Evolutionary conservation across 2,113 vertebrate species (phyloP), one percentile per base, ranked within the genome.

Genomic region (Suncus etruscus): DNA sequence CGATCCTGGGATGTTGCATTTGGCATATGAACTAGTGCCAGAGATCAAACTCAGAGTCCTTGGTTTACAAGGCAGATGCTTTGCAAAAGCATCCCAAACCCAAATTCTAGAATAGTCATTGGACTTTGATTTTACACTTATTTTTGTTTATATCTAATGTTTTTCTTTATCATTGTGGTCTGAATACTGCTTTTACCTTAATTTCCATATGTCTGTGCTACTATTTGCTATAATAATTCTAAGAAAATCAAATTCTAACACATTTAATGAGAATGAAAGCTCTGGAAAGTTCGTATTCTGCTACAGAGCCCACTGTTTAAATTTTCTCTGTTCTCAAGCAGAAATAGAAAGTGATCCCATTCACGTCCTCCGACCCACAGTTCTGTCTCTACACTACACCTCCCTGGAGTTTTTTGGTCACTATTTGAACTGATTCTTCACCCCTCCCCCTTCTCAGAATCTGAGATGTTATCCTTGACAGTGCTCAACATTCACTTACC

Each of bases 161-260:
- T 79, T 89, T 87, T 95, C 79, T 50, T 66, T 29, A 54, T 39
- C 39, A 39, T 39, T 87, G 48, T 84, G 48, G 32, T 73, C 82
- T 73, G 16, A 83, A 54, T 69, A 47, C 75, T 11, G 1, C 12
- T 51, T 78, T 94, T 61, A 58, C 74, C 70, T 86, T 69, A 47
- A 29, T 39, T 54, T 82, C 18, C n/a, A 58, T 31, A 25, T 73
- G 11, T 14, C 27, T 77, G 10, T 4, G 8, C 8, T 29, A 47
- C 11, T 61, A 0, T 31, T 63, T 50, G 63, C 73, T n/a, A 8
- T 3, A 31, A 3, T 54, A 25, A 39, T 63, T 66, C 77, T 84
- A 15, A 63, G 25, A 39, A 74, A 75, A 72, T 61, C n/a, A 27
- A 68, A 6, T 22, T 16, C n/a, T 70, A 31, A 70, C 47, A 54